Conservation (phyloP, 2,113 vertebrate species). For the Phaethon lepturus region DNA sequence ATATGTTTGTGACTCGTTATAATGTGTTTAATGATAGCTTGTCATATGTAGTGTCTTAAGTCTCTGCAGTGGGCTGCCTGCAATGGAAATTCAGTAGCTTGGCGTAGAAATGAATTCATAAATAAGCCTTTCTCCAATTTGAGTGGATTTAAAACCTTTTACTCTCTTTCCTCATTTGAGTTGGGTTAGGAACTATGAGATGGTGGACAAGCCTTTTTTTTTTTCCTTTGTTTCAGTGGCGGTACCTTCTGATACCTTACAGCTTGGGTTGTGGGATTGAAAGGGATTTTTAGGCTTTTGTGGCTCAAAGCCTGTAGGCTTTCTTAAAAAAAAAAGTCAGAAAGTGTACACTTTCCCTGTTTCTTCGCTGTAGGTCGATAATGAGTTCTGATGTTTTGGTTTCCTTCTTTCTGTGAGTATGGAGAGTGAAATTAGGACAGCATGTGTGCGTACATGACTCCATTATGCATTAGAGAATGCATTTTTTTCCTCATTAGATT, state of each 20-base stretch:
- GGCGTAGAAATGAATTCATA: neutral
- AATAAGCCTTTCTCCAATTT: neutral
- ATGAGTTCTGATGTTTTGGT: neutral
- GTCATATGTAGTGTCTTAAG: neutral
- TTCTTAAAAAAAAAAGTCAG: neutral
- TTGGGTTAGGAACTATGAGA: neutral
- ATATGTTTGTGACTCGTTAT: neutral
- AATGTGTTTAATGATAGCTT: neutral
- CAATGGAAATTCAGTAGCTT: neutral
- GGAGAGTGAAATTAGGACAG: neutral
- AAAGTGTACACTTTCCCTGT: neutral
- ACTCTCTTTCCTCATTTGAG: neutral
- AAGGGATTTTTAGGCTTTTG: neutral
- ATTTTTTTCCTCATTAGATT: neutral
- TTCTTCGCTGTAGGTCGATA: neutral
- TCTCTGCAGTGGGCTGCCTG: neutral
- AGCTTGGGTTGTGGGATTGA: neutral
- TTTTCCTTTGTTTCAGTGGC: neutral
- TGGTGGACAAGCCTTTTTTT: neutral
- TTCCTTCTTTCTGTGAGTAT: neutral
- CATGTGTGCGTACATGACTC: neutral
- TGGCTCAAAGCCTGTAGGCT: neutral
- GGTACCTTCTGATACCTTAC: neutral
- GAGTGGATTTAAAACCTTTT: neutral
- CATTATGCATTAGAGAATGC: neutral